Evolutionary conservation across 64 coral and sea anemone species (phyloP), one percentile per base, ranked within the genome.

Genomic region (Trachythela sp.): DNA sequence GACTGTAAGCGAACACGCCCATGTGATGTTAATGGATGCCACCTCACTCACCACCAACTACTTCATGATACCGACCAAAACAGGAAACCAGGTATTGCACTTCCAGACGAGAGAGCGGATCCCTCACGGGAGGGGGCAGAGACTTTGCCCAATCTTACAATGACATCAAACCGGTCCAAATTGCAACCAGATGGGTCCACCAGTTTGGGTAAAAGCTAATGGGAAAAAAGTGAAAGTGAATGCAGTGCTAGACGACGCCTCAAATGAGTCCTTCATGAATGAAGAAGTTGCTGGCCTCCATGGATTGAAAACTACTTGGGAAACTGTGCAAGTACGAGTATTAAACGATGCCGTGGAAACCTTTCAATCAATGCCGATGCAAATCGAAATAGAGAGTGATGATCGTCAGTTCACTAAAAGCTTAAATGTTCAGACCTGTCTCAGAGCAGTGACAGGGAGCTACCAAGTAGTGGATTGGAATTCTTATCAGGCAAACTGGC

Each of bases 11-110:
- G 52, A 85, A 20, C 70, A 27, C 13, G 42, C 24, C 22, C 10
- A 15, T 89, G 91, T 85, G 87, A 48, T 34, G 60, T 88, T 31
- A 64, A 86, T 56, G 92, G 80, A 26, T 93, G 87, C 39, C 15
- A 85, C 26, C 34, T 35, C 32, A 84, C 30, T 0, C 92, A 89
- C 33, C 87, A 93, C 70, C 54, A 35, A 24, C 64, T 93, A 39
- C 83, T 93, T 39, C 76, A 85, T 77, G 60, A 40, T 14, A 39
- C 87, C 70, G 87, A 89, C 36, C 34, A 67, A 39, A 30, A 77
- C 15, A 38, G 33, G n/a, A 30, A 9, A 15, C 24, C 22, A 31
- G n/a, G 76, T 31, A 40, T 72, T 32, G 22, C 30, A 0, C 0
- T 0, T 5, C 15, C 75, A 30, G 35, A 11, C 75, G 35, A 39